phyloP scores from a whole-genome alignment of 2,113 vertebrate genomes.

The Gopherus flavomarginatus region DNA sequence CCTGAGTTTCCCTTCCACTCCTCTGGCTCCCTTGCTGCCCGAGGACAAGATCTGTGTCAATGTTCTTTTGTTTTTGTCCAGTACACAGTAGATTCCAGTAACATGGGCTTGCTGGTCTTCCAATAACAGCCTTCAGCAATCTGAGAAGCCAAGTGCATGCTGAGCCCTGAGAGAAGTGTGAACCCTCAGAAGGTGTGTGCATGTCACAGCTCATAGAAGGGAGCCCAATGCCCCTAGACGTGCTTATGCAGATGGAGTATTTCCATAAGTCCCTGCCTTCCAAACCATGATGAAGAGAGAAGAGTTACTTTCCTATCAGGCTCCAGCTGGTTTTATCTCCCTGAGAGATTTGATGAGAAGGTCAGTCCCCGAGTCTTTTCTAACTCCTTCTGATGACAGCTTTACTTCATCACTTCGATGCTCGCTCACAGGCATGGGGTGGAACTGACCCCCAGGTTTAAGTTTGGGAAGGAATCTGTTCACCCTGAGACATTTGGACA shows the following conservation, averaged over 20 bases:
- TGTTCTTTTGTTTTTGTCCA: slow-evolving; percentile 45
- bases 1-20: slow-evolving; percentile 57
- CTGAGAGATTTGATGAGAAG: slow-evolving; percentile 24
- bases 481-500: not conserved
- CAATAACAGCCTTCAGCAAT: slow-evolving; percentile 49
- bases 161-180: slow-evolving; percentile 29
- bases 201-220: slow-evolving; percentile 63
- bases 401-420: slow-evolving; percentile 29
- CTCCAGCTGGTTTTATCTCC: slow-evolving; percentile 63
- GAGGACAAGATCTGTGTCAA: slow-evolving; percentile 48
- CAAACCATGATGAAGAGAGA: slow-evolving; percentile 68
- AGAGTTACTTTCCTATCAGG: slow-evolving; percentile 61
- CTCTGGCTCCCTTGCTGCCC: slow-evolving; percentile 14
- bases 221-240: slow-evolving; percentile 35
- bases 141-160: slow-evolving; percentile 44
- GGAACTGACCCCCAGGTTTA: slow-evolving; percentile 52
- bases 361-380: slow-evolving; percentile 43
- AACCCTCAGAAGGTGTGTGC: slow-evolving; percentile 60
- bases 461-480: not conserved
- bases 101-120: slow-evolving; percentile 36
- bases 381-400: not conserved
- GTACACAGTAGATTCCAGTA: slow-evolving; percentile 44
- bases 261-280: slow-evolving; percentile 74
- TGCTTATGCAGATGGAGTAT: slow-evolving; percentile 75
- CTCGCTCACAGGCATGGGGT: slow-evolving; percentile 17